Evolutionary conservation across 2,888 invertebrate genomes (phyloP).

Genomic region (Watsonalla cultraria): DNA sequence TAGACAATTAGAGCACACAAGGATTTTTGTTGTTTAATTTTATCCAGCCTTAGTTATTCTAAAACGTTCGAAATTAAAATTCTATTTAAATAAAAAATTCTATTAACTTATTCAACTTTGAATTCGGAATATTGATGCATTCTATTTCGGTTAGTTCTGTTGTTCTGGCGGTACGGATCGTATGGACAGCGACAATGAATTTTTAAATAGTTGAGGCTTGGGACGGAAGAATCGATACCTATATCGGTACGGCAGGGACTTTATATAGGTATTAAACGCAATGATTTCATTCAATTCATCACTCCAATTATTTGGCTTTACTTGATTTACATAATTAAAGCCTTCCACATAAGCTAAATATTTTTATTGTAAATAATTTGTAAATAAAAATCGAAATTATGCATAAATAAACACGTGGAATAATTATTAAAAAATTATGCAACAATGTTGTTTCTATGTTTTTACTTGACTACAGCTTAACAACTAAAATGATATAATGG

Average conservation of each 20-base stretch:
- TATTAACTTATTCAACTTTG: neutral
- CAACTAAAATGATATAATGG: constrained; percentile 45
- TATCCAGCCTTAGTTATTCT: neutral
- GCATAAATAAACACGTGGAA: too few species aligned
- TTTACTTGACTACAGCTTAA: too few species aligned
- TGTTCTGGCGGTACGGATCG: constrained; percentile 48
- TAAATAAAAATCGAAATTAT: too few species aligned
- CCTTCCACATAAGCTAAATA: too few species aligned
- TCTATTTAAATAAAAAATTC: constrained; percentile 7
- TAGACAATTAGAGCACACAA: neutral
- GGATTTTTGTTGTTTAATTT: neutral
- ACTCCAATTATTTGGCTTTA: too few species aligned
- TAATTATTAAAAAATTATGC: too few species aligned
- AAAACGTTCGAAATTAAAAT: constrained; percentile 1
- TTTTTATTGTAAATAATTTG: too few species aligned
- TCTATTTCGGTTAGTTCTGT: constrained; percentile 32
- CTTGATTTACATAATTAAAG: too few species aligned
- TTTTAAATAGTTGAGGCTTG: constrained; percentile 67
- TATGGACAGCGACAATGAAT: constrained; percentile 66
- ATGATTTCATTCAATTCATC: neutral
- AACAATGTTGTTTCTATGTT: constrained; percentile 10
- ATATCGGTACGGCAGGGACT: constrained; percentile 51
- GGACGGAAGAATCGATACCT: constrained; percentile 74
- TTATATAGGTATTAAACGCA: constrained; percentile 24
- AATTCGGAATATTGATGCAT: constrained; percentile 18